phyloP scores from a whole-genome alignment of 2,113 vertebrate genomes.

The Brienomyrus brachyistius region DNA sequence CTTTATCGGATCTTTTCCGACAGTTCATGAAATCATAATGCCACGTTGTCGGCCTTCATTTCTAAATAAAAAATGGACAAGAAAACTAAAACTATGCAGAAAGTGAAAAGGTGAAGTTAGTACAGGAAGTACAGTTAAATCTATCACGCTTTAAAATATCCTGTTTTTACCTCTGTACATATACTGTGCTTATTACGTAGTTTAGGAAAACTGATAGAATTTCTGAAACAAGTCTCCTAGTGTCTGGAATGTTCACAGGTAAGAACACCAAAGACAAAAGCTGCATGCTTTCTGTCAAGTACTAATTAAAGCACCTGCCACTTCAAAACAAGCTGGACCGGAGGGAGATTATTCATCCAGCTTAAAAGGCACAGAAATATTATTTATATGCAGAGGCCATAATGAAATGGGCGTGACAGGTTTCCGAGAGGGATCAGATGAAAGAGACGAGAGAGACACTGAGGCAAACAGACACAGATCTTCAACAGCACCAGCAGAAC shows the following conservation, averaged over 20 bases:
- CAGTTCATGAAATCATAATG: slow-evolving; percentile 2
- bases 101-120: not conserved
- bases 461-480: not conserved
- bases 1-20: not conserved
- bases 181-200: not conserved
- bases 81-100: not conserved
- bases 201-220: not conserved
- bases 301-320: slow-evolving; percentile 2
- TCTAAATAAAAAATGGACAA: not conserved
- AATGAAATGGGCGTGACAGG: not conserved
- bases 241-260: not conserved
- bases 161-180: not conserved
- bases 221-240: not conserved
- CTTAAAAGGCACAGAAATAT: not conserved
- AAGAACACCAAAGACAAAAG: not conserved
- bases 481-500: not conserved
- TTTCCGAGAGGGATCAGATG: not conserved
- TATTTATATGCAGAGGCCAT: not conserved
- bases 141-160: not conserved
- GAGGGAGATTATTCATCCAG: not conserved
- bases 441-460: not conserved
- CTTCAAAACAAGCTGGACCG: not conserved
- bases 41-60: not conserved
- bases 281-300: not conserved
- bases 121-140: not conserved